phyloP scores from a whole-genome alignment of 2,113 vertebrate species.

The Trachemys scripta region DNA sequence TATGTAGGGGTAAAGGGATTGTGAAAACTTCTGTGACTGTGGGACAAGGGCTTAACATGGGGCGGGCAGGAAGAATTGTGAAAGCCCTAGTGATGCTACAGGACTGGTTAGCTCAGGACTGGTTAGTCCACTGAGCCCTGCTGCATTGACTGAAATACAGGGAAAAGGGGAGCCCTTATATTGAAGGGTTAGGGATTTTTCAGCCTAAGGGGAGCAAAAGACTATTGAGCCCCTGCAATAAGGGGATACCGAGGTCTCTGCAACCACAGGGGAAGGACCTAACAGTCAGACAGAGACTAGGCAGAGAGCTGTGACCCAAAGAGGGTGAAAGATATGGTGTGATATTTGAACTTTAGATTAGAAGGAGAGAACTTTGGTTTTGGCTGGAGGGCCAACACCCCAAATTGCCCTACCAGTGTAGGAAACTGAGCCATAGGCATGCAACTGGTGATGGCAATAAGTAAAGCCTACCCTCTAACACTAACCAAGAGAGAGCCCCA shows the following conservation, averaged over 20 bases:
- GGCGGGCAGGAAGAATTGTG: background rate
- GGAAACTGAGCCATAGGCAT: background rate
- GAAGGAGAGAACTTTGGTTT: background rate
- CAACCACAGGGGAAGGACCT: background rate
- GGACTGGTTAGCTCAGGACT: background rate
- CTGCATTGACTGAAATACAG: background rate
- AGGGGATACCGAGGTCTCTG: background rate
- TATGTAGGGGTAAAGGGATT: background rate
- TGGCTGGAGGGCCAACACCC: background rate
- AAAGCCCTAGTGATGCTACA: background rate
- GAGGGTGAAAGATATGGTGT: background rate
- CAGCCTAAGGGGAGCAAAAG: background rate
- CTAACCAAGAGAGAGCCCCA: background rate
- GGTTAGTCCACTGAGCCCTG: background rate
- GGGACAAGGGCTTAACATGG: background rate
- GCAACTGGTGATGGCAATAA: background rate
- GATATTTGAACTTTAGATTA: background rate
- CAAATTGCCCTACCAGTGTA: background rate
- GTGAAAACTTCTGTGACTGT: background rate
- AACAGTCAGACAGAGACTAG: background rate
- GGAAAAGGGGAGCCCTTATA: background rate
- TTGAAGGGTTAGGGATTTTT: background rate
- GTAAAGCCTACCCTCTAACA: background rate
- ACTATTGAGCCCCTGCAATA: background rate
- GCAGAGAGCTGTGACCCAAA: background rate